These are phyloP conservation scores for Eutolmus rufibarbis DNA, from an alignment of 2,888 invertebrate species.

Conservation along the genomic window DNA sequence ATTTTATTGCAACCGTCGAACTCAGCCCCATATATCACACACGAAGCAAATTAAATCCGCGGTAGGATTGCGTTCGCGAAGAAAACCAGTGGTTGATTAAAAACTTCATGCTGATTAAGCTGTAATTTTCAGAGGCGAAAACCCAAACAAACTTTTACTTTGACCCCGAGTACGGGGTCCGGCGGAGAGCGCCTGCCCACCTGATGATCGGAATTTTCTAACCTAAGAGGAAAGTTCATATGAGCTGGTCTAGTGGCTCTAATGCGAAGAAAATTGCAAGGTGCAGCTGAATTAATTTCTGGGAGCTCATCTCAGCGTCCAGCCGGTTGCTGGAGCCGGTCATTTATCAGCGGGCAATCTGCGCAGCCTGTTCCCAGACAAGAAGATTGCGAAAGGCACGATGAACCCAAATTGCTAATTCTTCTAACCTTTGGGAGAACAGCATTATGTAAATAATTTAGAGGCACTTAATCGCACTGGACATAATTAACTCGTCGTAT, in stretches of 20 bases:
- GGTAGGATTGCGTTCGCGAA: background rate
- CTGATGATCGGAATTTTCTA: constrained; percentile 33
- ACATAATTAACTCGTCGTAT: constrained; percentile 37
- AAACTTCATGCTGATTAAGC: constrained; percentile 28
- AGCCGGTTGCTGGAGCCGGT: constrained; percentile 32
- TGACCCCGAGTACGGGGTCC: background rate
- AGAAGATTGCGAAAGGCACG: constrained; percentile 28
- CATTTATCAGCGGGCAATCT: constrained; percentile 30
- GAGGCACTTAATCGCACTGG: constrained; percentile 26
- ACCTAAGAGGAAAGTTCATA: constrained; percentile 27
- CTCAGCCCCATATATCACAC: background rate
- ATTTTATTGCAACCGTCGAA: background rate
- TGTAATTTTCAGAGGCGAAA: constrained; percentile 29
- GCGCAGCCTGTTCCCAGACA: constrained; percentile 13
- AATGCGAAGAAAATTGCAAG: constrained; percentile 39
- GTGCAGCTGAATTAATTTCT: constrained; percentile 41
- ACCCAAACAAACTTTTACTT: constrained; percentile 39
- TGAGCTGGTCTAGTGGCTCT: constrained; percentile 3
- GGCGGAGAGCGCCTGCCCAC: background rate
- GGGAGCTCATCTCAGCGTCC: constrained; percentile 9
- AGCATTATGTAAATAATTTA: constrained; percentile 33
- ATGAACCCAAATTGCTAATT: constrained; percentile 39
- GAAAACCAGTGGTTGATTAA: constrained; percentile 23
- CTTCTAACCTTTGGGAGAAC: constrained; percentile 33
- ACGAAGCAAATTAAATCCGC: background rate